Base-by-base conservation (phyloP, 2,888 invertebrate species). In the Pteria penguin region DNA sequence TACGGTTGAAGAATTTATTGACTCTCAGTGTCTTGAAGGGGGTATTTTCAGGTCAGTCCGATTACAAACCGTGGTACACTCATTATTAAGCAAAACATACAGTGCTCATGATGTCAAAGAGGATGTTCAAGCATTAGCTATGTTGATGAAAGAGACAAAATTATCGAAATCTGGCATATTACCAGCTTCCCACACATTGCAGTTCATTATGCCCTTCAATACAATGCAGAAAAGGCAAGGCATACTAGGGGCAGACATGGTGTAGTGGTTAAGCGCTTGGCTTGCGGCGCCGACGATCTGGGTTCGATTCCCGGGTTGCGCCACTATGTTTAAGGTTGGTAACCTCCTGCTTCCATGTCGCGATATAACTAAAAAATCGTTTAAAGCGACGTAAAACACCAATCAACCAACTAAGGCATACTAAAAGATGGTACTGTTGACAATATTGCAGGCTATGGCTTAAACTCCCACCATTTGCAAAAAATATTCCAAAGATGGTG, bases 401-500 rank as follows among this genome's bases (percentile, higher is more conserved):
- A n/a, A n/a, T n/a, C n/a, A n/a, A n/a, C n/a, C n/a, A n/a, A n/a
- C n/a, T n/a, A 14, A 18, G 67, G 78, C n/a, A 24, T 78, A 14
- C 27, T 24, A 2, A 77, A 77, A 58, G 24, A 14, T 4, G 18
- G 69, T 14, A 73, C 73, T 8, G 77, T 70, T 57, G 78, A 78
- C 29, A 78, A 78, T 65, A 62, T 78, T 33, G 78, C 70, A 18
- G 74, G 74, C 18, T 78, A 73, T 29, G 78, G 71, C 3, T 45
- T 78, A 26, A 66, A 67, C 52, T 31, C 74, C 2, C n/a, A 24
- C n/a, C 70, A 70, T 36, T 24, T 77, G n/a, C 2, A 22, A 4
- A 29, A 11, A 8, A 74, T 78, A 22, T 71, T 27, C 22, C 18
- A 31, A n/a, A 36, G 71, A 14, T 52, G 78, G 74, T 33, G 71